Evolutionary conservation across 2,797 vertebrate genomes (phyloP), one percentile per base, ranked within the genome.

Genomic region (Chelonia mydas): DNA sequence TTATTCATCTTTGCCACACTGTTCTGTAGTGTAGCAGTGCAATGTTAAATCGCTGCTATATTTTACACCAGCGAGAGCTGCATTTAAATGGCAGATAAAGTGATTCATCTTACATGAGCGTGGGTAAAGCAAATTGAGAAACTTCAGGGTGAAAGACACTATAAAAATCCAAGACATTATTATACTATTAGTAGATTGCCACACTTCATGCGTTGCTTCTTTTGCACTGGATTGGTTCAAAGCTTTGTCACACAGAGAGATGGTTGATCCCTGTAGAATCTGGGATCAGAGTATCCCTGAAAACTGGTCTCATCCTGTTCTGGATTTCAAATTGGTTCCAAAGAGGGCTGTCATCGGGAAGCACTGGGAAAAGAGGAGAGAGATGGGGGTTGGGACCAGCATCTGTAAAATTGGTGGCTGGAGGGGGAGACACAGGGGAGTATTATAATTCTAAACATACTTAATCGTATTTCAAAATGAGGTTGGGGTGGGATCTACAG

Each of bases 261-360:
- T 3, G 8, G 17, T 41, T 72, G n/a, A 72, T 76, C 74, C 23
- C 37, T 45, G 45, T 76, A 27, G 45, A 76, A 76, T 28, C 74
- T 76, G 74, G 74, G 6, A 45, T 47, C 25, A 47, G 1, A 95
- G 84, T 54, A 53, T 17, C 81, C 88, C 88, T 50, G 61, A 87
- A 95, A 87, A 89, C 87, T 94, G 61, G 76, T 61, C 79, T 94
- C 92, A 92, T 90, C 90, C 90, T 91, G 55, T 83, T 95, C 95
- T 95, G 96, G 94, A 94, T 96, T 95, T 96, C 94, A 95, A 95
- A 96, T 92, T 7, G 91, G 95, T 97, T 97, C 93, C 92, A 94
- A 53, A 51, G 59, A 96, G 84, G 84, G 89, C 94, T 96, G 94
- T 86, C 86, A 84, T 54, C 59, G 3, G 15, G 78, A 96, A 95